Evolutionary conservation across 2,888 invertebrate species (phyloP).

Genomic region (Carcina quercana): DNA sequence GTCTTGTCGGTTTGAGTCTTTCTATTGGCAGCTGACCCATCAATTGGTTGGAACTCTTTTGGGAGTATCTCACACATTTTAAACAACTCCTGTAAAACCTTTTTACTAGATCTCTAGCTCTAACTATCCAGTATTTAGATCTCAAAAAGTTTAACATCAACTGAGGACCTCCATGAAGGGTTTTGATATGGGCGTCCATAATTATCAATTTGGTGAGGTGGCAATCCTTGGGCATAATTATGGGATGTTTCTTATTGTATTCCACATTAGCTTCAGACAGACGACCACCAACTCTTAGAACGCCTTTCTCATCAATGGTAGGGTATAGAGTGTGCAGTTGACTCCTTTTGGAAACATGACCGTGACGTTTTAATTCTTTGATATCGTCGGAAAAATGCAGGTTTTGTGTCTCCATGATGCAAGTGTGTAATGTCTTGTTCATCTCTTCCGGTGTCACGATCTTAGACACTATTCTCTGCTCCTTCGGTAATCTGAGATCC

Average conservation of each 20-base stretch:
- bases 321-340: conserved; percentile 1
- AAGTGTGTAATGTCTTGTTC: too few species aligned
- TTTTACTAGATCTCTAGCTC: conserved; percentile 10
- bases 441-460: too few species aligned
- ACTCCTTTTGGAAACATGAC: too few species aligned
- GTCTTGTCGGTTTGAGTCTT: neutral
- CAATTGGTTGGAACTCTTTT: neutral
- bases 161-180: conserved; percentile 13
- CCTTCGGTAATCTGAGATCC: too few species aligned
- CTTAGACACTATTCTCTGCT: too few species aligned
- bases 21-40: neutral
- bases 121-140: conserved; percentile 10
- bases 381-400: too few species aligned
- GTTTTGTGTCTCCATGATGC: too few species aligned
- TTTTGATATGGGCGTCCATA: conserved; percentile 13
- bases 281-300: conserved; percentile 14
- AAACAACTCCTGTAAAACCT: neutral
- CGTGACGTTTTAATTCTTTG: too few species aligned
- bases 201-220: conserved; percentile 12
- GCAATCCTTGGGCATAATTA: conserved; percentile 10
- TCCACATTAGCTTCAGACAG: conserved; percentile 12
- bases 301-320: conserved; percentile 5
- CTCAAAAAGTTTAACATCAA: conserved; percentile 11
- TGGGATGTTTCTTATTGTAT: conserved; percentile 9
- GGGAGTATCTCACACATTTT: neutral